Evolutionary conservation across 2,113 vertebrate species (phyloP), one percentile per base, ranked within the genome.

Genomic region (Cyprinodon tularosa): DNA sequence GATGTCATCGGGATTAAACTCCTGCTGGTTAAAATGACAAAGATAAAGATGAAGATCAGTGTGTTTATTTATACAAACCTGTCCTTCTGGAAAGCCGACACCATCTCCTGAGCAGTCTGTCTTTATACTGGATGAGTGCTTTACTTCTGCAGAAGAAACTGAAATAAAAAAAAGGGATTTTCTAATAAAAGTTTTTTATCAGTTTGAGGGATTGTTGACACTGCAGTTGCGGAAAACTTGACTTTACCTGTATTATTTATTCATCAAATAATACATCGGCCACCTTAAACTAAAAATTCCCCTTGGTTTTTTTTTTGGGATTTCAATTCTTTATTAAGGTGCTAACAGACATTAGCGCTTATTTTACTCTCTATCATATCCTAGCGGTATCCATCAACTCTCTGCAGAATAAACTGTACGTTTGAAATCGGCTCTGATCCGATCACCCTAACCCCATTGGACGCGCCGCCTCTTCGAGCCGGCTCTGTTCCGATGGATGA

Each of bases 21-120:
- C 65, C 17, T 68, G 40, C 39, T 20, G 38, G 3, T 29, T 20
- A 1, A 42, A 53, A 45, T 53, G 15, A 37, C 37, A 47, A 62
- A 29, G 12, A 17, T 62, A 22, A 15, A 22, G 50, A 15, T 14
- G 40, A 17, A 40, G 1, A 1, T 20, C 62, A 39, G 37, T 64
- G n/a, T 13, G 40, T 22, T 67, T 20, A 47, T n/a, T 95, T 92
- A 8, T 90, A 93, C 93, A 88, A 86, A 98, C 96, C 88, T 98
- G 92, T 82, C 92, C 93, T 45, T 97, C 96, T 12, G 95, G 94
- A 1, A 96, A 97, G 70, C 95, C 96, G 90, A 95, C 86, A 76
- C 95, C 95, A 42, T 96, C 96, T 36, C 92, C 93, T 83, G 94
- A 88, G 2, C 87, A 93, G 93, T 88, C 39, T 91, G 72, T 94